A percentile compares a stretch with the other conserved stretches of the same genome.
phyloP scores from a whole-genome alignment of 2,888 invertebrate species.

The Coelinius sp. region DNA sequence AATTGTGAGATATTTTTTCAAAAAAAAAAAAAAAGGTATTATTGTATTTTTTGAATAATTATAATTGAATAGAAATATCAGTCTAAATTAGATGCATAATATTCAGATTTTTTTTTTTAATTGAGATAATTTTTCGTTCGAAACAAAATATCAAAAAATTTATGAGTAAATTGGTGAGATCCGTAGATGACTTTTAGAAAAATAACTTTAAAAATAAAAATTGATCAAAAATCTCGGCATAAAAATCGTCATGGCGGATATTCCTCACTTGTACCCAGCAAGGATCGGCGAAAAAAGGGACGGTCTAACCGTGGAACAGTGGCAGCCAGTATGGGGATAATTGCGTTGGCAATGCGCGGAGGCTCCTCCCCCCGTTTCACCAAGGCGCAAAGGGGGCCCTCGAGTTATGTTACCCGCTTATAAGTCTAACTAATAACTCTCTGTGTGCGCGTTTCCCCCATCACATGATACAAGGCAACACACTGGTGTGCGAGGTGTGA shows the following conservation, averaged over 20 bases:
- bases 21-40: background rate
- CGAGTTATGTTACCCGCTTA: constrained; percentile 15
- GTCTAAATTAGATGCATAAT: too few species aligned
- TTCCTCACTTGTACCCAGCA: constrained; percentile 1
- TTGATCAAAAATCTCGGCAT: background rate
- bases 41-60: too few species aligned
- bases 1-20: background rate
- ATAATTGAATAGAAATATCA: too few species aligned
- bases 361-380: constrained; percentile 51
- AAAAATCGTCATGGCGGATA: constrained; percentile 26
- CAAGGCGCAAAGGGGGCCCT: constrained; percentile 37
- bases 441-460: constrained; percentile 41
- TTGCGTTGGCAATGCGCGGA: constrained; percentile 55
- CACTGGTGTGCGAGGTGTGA: constrained; percentile 47
- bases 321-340: constrained; percentile 53
- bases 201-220: background rate
- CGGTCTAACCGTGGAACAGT: constrained; percentile 41
- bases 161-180: too few species aligned
- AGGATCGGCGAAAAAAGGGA: constrained; percentile 36
- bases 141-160: background rate
- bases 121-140: too few species aligned
- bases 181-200: too few species aligned
- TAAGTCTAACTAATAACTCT: constrained; percentile 44
- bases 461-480: constrained; percentile 39
- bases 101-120: too few species aligned